Evolutionary conservation across 2,888 invertebrate genomes (phyloP), one percentile per base, ranked within the genome.

Genomic region (Catotricha subobsoleta): DNA sequence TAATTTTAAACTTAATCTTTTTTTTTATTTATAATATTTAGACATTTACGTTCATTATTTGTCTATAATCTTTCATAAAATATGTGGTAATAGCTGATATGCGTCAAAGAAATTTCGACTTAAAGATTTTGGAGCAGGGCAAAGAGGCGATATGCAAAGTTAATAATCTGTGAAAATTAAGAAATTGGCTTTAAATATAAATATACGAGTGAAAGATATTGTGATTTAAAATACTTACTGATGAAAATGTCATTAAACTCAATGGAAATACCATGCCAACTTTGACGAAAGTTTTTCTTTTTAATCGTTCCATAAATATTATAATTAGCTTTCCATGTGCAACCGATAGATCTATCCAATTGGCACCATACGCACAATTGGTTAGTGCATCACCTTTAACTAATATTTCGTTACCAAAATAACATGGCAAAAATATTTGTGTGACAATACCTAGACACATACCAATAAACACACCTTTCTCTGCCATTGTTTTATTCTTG

Each of bases 381-480:
- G 48, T 49, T 1, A 59, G 39, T 15, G 46, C 42, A 12, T 49
- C 43, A 29, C 56, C 54, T 35, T 54, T 47, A 1, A 51, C 5
- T 13, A 52, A 57, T 3, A 59, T 30, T 43, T 57, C 51, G 39
- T 57, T 55, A 34, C 51, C 57, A 44, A 52, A 58, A 37, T 54
- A 54, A 40, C 58, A 59, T 41, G 59, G 58, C 27, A 59, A 42
- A 41, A 50, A 58, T 27, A 59, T 57, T 47, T 59, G 50, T 16
- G 16, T 16, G 3, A 33, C 33, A 3, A 33, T 9, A 16, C 33
- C 16, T 18, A 16, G 15, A 7, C 9, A 15, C 10, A 33, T 16
- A 33, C 13, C 16, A 7, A 33, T 10, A 16, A 15, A 33, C 10
- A 33, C 13, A 10, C 33, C n/a, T n/a, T n/a, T n/a, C n/a, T n/a